phyloP scores from a whole-genome alignment of 2,888 invertebrate species.

The Luffia ferchaultella region DNA sequence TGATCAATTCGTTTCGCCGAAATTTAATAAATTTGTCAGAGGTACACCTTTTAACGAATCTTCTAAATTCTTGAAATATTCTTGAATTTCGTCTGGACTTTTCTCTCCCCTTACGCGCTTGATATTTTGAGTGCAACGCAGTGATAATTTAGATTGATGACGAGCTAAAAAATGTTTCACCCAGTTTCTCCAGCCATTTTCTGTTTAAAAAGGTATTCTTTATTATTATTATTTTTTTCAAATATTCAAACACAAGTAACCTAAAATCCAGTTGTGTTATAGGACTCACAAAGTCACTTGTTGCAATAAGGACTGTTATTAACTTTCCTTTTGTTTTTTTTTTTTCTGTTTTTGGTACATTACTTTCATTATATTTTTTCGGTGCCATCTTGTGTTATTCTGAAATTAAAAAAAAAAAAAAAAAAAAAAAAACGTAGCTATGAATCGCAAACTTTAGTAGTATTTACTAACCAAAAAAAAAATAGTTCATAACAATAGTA shows the following conservation, averaged over 20 bases:
- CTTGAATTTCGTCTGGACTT: slow-evolving; percentile 8
- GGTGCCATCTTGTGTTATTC: too few relatives aligned
- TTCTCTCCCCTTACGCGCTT: slow-evolving; percentile 11
- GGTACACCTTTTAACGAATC: slow-evolving; percentile 9
- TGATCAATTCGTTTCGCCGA: slow-evolving; percentile 16
- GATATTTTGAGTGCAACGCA: slow-evolving; percentile 11
- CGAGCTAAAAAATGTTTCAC: slow-evolving; percentile 10
- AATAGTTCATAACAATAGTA: too few relatives aligned
- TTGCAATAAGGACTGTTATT: not conserved
- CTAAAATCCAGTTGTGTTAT: slow-evolving; percentile 12
- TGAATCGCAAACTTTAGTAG: too few relatives aligned
- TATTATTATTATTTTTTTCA: slow-evolving; percentile 9
- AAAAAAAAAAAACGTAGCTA: too few relatives aligned
- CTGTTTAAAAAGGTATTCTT: too few relatives aligned
- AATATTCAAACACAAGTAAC: slow-evolving; percentile 12
- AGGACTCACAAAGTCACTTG: slow-evolving; percentile 10
- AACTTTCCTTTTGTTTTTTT: not conserved
- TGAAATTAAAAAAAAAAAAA: too few relatives aligned
- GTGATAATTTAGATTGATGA: slow-evolving; percentile 10
- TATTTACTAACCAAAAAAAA: too few relatives aligned
- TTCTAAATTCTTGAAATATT: slow-evolving; percentile 13
- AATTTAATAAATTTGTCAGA: slow-evolving; percentile 11
- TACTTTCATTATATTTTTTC: too few relatives aligned
- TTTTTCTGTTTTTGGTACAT: too few relatives aligned
- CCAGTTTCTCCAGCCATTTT: too few relatives aligned